Base-by-base conservation (phyloP, 2,113 vertebrate species). In the Pica pica region DNA sequence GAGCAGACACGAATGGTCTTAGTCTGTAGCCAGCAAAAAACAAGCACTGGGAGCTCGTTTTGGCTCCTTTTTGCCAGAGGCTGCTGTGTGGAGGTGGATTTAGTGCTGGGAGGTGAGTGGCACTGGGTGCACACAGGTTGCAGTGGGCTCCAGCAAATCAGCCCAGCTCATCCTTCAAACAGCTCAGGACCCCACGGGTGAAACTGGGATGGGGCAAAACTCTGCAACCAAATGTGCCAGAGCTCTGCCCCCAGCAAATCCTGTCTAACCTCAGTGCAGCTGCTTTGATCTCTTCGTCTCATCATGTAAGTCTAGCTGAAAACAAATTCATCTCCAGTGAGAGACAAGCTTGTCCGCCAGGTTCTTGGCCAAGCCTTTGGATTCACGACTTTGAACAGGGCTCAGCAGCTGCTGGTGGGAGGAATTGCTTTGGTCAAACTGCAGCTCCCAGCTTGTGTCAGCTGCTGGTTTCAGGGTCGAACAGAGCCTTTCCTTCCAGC, bases 221-320 rank as follows among this genome's bases (percentile, higher is more conserved):
- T 11, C 7, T 10, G 5, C n/a, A 60, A 47, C 52, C 61, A 76
- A 69, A 41, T 10, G 41, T 39, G 92, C 73, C 35, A 3, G 73
- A 89, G 73, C 68, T 83, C 41, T 76, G 75, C 63, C 67, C 80
- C 41, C 13, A 1, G 87, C 80, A 47, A 84, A 79, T 71, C 77
- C 87, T 13, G 10, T 6, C 68, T 20, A 56, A 64, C 83, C 67
- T 41, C 70, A 35, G 82, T 1, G 21, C 91, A 77, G 89, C 94
- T 94, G 93, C 94, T 86, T 95, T 95, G 93, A 91, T 94, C 95
- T 87, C 90, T 2, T 57, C 78, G 70, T 85, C 94, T 65, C 84
- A 4, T 24, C 63, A 8, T 77, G 87, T 83, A 93, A 85, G 91
- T 80, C 55, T 21, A 59, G 78, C 68, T 82, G 87, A 59, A 88